Base-by-base conservation (phyloP, 2,888 invertebrate genomes). In the Ormyrus pomaceus region DNA sequence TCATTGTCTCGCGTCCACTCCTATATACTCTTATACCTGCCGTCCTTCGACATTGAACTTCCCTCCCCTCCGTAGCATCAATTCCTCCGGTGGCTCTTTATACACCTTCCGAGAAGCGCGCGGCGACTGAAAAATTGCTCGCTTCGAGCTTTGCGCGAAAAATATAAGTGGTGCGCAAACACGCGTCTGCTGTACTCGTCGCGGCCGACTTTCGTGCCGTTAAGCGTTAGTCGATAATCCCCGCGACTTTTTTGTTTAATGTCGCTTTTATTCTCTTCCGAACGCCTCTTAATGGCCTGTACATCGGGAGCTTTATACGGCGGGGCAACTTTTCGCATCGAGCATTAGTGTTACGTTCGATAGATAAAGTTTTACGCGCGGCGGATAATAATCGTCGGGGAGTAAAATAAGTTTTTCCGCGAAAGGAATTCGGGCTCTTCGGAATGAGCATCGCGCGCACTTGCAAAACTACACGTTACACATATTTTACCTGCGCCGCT, bases 221-320 rank as follows among this genome's bases (percentile, higher is more conserved):
- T 75, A 79, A 79, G 65, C 79, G 79, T 70, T 79, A 73, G 55
- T 79, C 79, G 79, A 79, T 79, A 79, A 79, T 79, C 79, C 79
- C 8, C 45, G 56, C 3, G 34, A 34, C 6, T n/a, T 19, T 53
- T 59, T 59, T 19, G 13, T 56, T 56, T 69, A 68, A 62, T 48
- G 62, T n/a, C 61, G 6, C n/a, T 69, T 69, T 76, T 69, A 76
- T 76, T 76, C 61, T 48, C 55, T 55, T 62, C n/a, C 46, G 4
- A 55, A 55, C 46, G 11, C 69, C 62, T 77, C 68, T 61, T 19
- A 75, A 68, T 56, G 59, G 46, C n/a, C 8, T 46, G 9, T 58
- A 69, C 48, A 2, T 59, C 2, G 46, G 59, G 0, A 0, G 34
- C 11, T 53, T 11, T 13, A 66, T 19, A n/a, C 51, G 11, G 11